Evolutionary conservation across 2,888 invertebrate species (phyloP), one percentile per base, ranked within the genome.

Genomic region (Volucella bombylans): DNA sequence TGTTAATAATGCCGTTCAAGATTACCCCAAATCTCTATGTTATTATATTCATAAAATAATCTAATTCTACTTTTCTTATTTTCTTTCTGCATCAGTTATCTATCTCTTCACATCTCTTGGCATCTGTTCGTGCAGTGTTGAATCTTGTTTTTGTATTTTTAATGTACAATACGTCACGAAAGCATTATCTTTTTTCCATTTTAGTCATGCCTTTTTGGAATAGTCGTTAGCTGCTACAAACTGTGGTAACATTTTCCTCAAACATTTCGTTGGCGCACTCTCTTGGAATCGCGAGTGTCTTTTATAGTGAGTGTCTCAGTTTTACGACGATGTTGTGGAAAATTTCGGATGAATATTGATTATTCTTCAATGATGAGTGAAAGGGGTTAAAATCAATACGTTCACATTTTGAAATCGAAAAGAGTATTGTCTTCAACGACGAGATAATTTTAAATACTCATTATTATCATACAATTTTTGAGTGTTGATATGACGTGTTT

Each of bases 201-300:
- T 45, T 64, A 55, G 14, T 11, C 9, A 38, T 74, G 73, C 69
- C 64, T 86, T 87, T 87, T 67, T 88, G 89, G 31, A 89, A 90
- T 90, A 88, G 90, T 89, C 74, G 88, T 87, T 88, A 90, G 89
- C 89, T 88, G 69, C 89, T 89, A 86, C 87, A 88, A 80, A 89
- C 89, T 87, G 83, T 89, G 89, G 90, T 67, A 82, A 64, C 39
- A 41, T 73, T 49, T 55, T 68, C 52, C 72, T 31, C 47, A 67
- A 78, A 59, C 73, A 79, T 69, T 77, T 83, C 59, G 69, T 31
- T 74, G 59, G 55, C 68, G 73, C 57, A 57, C 47, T 77, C 73
- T 79, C 73, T 47, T 47, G 31, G 23, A 73, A 83, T 74, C 82
- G 79, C 68, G 73, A 78, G 72, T 50, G 64, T 61, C 49, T 59